Conservation (phyloP, 1,140 invertebrate species). For the Tetragonula clypearis region DNA sequence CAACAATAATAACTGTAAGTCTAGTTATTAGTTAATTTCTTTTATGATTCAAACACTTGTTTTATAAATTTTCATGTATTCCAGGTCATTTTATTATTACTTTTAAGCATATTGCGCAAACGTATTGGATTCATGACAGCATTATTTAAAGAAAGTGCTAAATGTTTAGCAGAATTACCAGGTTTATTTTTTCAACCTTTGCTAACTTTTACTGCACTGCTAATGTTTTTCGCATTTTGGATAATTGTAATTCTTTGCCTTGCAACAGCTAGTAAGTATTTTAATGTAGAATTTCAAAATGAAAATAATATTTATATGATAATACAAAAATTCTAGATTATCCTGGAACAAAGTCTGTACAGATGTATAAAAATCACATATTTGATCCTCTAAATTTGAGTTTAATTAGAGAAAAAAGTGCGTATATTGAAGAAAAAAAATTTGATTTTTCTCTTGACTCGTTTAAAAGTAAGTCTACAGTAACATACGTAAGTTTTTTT, state of each 20-base stretch:
- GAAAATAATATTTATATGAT: slow-evolving; percentile 14
- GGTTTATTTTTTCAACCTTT: slow-evolving; percentile 94
- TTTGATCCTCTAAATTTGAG: slow-evolving; percentile 72
- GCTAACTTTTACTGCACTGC: slow-evolving; percentile 90
- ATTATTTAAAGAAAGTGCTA: slow-evolving; percentile 93
- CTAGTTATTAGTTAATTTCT: slow-evolving; percentile 27
- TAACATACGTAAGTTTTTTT: slow-evolving; percentile 7
- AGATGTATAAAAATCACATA: slow-evolving; percentile 74
- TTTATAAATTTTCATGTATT: slow-evolving; percentile 71
- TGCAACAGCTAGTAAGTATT: slow-evolving; percentile 86
- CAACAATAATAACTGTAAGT: slow-evolving; percentile 93
- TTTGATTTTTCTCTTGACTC: slow-evolving; percentile 62
- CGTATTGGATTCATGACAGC: slow-evolving; percentile 90
- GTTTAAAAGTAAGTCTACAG: slow-evolving; percentile 66
- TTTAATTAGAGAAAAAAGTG: slow-evolving; percentile 57
- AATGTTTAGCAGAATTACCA: slow-evolving; percentile 91
- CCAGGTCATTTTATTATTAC: slow-evolving; percentile 90
- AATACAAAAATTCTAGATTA: slow-evolving; percentile 75
- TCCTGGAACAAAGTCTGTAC: slow-evolving; percentile 78
- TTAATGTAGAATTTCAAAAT: background rate
- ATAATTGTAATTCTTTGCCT: slow-evolving; percentile 88
- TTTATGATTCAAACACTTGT: slow-evolving; percentile 17
- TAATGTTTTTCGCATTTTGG: slow-evolving; percentile 93
- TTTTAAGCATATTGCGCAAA: slow-evolving; percentile 91
- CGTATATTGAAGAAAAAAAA: slow-evolving; percentile 64